Percentiles rank a stretch among this genome's conserved stretches.
phyloP scores from a whole-genome alignment of 2,797 vertebrate genomes.

The Octomys mimax region DNA sequence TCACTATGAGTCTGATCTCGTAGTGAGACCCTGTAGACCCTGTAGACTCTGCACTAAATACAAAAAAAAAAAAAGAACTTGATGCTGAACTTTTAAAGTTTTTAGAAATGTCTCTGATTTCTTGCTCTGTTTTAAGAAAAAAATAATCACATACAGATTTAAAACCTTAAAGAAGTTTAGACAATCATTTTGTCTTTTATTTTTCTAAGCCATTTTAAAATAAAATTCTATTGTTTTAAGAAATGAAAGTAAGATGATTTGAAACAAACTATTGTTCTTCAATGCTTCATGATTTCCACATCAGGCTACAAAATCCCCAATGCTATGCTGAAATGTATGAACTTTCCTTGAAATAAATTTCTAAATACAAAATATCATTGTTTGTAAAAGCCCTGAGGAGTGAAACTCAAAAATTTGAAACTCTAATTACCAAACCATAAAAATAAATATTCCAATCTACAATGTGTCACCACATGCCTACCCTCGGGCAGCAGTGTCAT shows the following conservation, averaged over 20 bases:
- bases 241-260: conserved; percentile 38
- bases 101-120: conserved; percentile 17
- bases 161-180: conserved; percentile 26
- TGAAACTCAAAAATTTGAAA: not conserved
- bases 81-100: conserved; percentile 10
- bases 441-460: not conserved
- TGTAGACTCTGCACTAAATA: too few relatives aligned
- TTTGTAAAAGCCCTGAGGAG: conserved; percentile 31
- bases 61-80: not conserved
- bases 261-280: conserved; percentile 45
- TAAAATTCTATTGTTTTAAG: not conserved
- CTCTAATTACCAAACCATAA: not conserved
- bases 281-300: conserved; percentile 48
- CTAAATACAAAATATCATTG: conserved; percentile 7
- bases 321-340: conserved; percentile 2
- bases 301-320: conserved; percentile 21
- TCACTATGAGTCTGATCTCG: too few relatives aligned
- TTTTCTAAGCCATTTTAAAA: not conserved
- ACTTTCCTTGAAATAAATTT: conserved; percentile 30
- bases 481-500: not conserved
- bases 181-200: conserved; percentile 24
- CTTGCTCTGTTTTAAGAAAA: not conserved
- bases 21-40: too few relatives aligned
- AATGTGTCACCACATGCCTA: not conserved
- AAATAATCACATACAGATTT: not conserved